phyloP scores from a whole-genome alignment of 2,797 vertebrate species.

The Tokudaia muenninki region DNA sequence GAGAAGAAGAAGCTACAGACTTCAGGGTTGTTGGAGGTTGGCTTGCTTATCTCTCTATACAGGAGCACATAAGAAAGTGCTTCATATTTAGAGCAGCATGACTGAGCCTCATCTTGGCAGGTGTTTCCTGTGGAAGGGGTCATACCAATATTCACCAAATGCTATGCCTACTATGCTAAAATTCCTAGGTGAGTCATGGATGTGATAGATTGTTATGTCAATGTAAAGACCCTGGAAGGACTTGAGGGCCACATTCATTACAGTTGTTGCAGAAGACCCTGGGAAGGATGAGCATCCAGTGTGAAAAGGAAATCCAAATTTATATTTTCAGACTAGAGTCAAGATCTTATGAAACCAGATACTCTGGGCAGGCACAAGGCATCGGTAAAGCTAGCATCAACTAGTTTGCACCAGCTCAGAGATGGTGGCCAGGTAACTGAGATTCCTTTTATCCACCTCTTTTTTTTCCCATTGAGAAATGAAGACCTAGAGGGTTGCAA shows the following conservation, averaged over 20 bases:
- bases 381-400: neutral
- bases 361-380: neutral
- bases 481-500: neutral
- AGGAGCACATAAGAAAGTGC: constrained; percentile 33
- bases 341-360: constrained; percentile 37
- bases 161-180: constrained; percentile 7
- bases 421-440: neutral
- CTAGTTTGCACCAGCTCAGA: neutral
- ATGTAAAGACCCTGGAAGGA: neutral
- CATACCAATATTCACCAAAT: constrained; percentile 52
- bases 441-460: neutral
- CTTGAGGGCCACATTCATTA: neutral
- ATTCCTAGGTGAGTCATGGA: constrained; percentile 40
- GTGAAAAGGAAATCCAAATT: constrained; percentile 65
- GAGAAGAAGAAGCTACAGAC: constrained; percentile 10
- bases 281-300: neutral
- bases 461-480: neutral
- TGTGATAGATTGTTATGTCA: constrained; percentile 36
- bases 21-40: constrained; percentile 5
- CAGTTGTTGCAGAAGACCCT: constrained; percentile 8
- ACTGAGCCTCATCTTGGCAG: constrained; percentile 62
- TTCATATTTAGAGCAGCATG: constrained; percentile 68
- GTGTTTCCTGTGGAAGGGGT: constrained; percentile 69
- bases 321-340: constrained; percentile 40
- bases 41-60: constrained; percentile 51